Percentiles rank a stretch among this genome's conserved stretches.
These are phyloP conservation scores for Blera fallax DNA, from an alignment of 2,888 invertebrate genomes.

Conservation along the genomic window DNA sequence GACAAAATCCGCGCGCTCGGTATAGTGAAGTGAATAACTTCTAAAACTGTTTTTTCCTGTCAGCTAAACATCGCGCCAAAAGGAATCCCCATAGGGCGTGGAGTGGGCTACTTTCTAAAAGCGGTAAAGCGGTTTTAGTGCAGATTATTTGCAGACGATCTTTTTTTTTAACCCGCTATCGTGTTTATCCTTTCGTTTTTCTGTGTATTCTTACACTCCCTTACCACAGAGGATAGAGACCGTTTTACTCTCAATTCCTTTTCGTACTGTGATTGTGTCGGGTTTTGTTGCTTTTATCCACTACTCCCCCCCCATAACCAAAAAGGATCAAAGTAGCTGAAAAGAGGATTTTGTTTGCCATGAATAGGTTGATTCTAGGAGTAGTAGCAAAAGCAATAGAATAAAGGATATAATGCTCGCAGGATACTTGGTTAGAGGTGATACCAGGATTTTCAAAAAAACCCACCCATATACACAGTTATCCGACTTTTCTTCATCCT, in stretches of 20 bases:
- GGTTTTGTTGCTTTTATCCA: slow-evolving; percentile 16
- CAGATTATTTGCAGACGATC: slow-evolving; percentile 69
- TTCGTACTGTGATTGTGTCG: slow-evolving; percentile 63
- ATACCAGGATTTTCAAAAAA: slow-evolving; percentile 54
- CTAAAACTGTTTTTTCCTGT: slow-evolving; percentile 70
- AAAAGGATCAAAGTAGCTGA: slow-evolving; percentile 70
- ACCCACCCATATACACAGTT: not conserved
- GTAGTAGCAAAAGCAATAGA: slow-evolving; percentile 49
- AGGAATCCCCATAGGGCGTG: slow-evolving; percentile 30
- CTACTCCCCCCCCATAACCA: not conserved
- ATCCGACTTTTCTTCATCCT: not conserved
- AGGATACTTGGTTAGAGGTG: slow-evolving; percentile 72
- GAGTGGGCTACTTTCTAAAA: slow-evolving; percentile 39
- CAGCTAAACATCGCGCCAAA: slow-evolving; percentile 64
- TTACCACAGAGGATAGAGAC: not conserved
- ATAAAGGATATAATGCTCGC: slow-evolving; percentile 69
- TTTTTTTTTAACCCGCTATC: slow-evolving; percentile 20
- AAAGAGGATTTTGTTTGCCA: slow-evolving; percentile 63
- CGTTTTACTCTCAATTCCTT: slow-evolving; percentile 59
- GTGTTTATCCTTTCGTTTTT: slow-evolving; percentile 47
- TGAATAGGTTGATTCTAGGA: slow-evolving; percentile 56
- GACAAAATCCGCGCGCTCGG: slow-evolving; percentile 54
- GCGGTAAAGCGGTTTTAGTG: slow-evolving; percentile 68
- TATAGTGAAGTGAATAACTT: slow-evolving; percentile 37
- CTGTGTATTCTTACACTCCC: not conserved